Evolutionary conservation across 2,797 vertebrate genomes (phyloP), one percentile per base, ranked within the genome.

Genomic region (Mormyrops attenuatus): DNA sequence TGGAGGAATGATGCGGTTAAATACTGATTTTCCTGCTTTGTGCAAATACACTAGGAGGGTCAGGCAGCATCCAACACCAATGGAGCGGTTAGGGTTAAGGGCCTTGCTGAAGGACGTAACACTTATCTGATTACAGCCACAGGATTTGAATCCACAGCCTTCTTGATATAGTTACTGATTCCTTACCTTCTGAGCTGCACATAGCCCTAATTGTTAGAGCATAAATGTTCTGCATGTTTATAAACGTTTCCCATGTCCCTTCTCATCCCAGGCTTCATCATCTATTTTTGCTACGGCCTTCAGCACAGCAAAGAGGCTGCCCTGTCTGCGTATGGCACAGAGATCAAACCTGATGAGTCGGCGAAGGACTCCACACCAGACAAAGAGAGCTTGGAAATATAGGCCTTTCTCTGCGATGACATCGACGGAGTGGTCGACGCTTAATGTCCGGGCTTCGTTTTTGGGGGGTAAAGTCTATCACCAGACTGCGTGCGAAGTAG

Each of bases 281-380:
- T 99, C 94, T 99, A 99, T 94, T 99, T 99, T 5, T 55, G 92
- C 55, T 99, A 99, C 0, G 98, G 98, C 30, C 95, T 99, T 50
- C 93, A 96, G 91, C 96, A 99, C 94, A 99, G 98, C 0, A 93
- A 95, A 13, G 97, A 98, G 93, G 97, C 96, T 0, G 91, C 57
- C 0, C 5, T 92, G 90, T 90, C 22, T 57, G 88, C 63, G 26
- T 91, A 77, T 0, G 89, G 89, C 5, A 91, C 92, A 0, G 95
- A 95, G 82, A 9, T 44, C 20, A 47, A 82, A 44, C 22, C 5
- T 20, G 38, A 44, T 5, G 38, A 44, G 38, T 8, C 3, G 0
- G 20, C 17, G 0, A 47, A n/a, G 20, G 77, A 44, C 41, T 88
- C 93, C 92, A 82, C 95, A 91, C 91, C 89, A 89, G 5, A 60